These are phyloP conservation scores for Isurus oxyrinchus DNA, from an alignment of 2,113 vertebrate genomes.

Conservation along the genomic window DNA sequence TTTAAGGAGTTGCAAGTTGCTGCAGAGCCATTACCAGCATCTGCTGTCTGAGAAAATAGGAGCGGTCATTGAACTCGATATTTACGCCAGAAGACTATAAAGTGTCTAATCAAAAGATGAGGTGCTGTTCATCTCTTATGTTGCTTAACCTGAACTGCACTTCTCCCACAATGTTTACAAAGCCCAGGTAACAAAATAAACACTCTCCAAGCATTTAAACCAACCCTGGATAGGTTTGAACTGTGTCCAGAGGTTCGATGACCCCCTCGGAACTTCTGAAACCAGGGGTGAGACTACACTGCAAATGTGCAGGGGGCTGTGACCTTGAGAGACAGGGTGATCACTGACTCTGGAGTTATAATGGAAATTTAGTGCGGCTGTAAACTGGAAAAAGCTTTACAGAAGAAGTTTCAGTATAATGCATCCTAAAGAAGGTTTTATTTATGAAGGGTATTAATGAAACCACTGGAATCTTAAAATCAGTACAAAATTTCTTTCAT, in stretches of 20 bases:
- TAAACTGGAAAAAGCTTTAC: too few relatives aligned
- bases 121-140: too few relatives aligned
- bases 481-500: neutral
- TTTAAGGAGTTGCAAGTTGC: too few relatives aligned
- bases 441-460: neutral
- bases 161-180: neutral
- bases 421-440: too few relatives aligned
- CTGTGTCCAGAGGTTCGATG: neutral
- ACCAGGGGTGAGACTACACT: neutral
- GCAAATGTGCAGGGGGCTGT: neutral
- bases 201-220: neutral
- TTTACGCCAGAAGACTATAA: too few relatives aligned
- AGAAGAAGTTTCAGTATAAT: too few relatives aligned
- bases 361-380: too few relatives aligned
- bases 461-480: neutral
- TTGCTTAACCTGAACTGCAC: neutral
- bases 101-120: too few relatives aligned
- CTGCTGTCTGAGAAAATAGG: too few relatives aligned
- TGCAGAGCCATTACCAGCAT: too few relatives aligned
- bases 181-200: neutral
- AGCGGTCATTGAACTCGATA: too few relatives aligned
- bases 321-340: neutral
- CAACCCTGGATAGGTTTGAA: neutral
- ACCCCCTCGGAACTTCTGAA: neutral
- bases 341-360: too few relatives aligned